Evolutionary conservation across 2,888 invertebrate genomes (phyloP), one percentile per base, ranked within the genome.

Genomic region (Parnassius glacialis): DNA sequence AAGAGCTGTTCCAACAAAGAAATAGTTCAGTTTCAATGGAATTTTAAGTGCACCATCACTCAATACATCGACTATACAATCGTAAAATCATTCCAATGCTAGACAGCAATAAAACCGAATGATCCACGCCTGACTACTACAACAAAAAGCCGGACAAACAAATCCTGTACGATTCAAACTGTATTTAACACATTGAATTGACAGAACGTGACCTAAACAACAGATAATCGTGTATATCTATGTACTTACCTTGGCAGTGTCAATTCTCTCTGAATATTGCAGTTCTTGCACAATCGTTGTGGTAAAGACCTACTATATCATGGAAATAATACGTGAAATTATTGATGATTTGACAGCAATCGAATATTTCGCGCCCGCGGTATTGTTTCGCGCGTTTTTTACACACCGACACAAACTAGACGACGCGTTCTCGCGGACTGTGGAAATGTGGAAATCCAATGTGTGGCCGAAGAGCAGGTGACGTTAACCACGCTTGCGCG

Each of bases 391-490:
- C 59, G 59, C 56, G 62, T 60, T 64, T 55, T 53, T 57, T 53
- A 44, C 42, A 41, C 56, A 41, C 62, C 65, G 59, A 68, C 64
- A 59, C 57, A 20, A 34, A 52, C 59, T 53, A 71, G 72, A 74
- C 79, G 78, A 75, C 78, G 82, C 76, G 77, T 65, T 68, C 70
- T 79, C 80, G 82, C 85, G 81, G 79, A 87, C 87, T 87, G 81
- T 74, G 69, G 67, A 67, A 70, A 70, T 66, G 72, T 68, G 73
- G 77, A 76, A 73, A 77, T 73, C 76, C 77, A 71, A 78, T 75
- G 71, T 68, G 51, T 45, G 13, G 25, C 66, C 67, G 68, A 66
- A 70, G 34, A 34, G 71, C 76, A 78, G 74, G 76, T 76, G 77
- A 70, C 71, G 70, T 53, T 53, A 59, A 59, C 41, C 45, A 55